A percentile compares a stretch with the other conserved stretches of the same genome.
Evolutionary conservation across 2,888 invertebrate species (phyloP).

Genomic region (Drosophila mercatorum): DNA sequence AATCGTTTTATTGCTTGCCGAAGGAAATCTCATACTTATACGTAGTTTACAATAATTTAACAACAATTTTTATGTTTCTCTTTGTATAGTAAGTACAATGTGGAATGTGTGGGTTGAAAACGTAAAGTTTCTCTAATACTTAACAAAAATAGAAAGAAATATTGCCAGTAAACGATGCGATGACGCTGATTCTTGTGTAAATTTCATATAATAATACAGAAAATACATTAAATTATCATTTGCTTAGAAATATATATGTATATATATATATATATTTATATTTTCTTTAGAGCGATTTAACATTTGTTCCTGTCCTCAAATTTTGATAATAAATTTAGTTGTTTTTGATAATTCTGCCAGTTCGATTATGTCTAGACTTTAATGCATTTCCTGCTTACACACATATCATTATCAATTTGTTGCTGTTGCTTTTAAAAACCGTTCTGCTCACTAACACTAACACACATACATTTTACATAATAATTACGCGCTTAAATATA

Average conservation of each 20-base stretch:
- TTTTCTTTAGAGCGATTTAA: conserved; percentile 35
- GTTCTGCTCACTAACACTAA: conserved; percentile 74
- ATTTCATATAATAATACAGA: conserved; percentile 50
- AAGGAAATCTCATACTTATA: conserved; percentile 48
- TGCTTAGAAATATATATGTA: conserved; percentile 43
- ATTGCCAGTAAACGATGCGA: conserved; percentile 70
- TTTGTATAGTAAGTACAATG: conserved; percentile 63
- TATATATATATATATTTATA: conserved; percentile 31
- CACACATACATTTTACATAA: conserved; percentile 75
- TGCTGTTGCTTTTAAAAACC: conserved; percentile 68
- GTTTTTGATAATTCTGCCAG: conserved; percentile 55
- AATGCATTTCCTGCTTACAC: conserved; percentile 48
- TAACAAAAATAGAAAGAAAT: conserved; percentile 53
- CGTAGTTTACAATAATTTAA: conserved; percentile 56
- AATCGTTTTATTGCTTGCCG: conserved; percentile 48
- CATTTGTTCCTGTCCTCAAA: conserved; percentile 44
- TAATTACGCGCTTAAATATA: conserved; percentile 66
- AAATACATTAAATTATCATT: conserved; percentile 62
- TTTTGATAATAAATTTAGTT: conserved; percentile 30
- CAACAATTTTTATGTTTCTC: conserved; percentile 40
- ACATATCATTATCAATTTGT: conserved; percentile 56
- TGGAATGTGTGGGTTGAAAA: conserved; percentile 66
- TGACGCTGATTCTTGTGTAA: conserved; percentile 19
- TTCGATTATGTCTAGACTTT: conserved; percentile 35
- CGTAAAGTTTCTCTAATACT: conserved; percentile 59